Base-by-base conservation (phyloP, 2,888 invertebrate genomes). In the Gymnosoma rotundatum region DNA sequence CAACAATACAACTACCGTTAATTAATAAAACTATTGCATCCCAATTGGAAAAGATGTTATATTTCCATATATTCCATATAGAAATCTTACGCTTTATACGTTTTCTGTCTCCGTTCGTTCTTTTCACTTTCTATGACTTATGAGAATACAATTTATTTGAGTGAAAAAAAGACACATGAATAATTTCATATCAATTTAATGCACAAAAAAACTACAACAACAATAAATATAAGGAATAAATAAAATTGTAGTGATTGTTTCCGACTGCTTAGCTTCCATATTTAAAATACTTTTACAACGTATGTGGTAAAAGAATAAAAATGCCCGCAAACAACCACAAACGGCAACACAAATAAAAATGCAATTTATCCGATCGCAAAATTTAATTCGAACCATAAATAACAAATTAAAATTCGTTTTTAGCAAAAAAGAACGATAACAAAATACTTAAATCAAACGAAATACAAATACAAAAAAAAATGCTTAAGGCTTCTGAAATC, bases 311-410 rank as follows among this genome's bases (percentile, higher is more conserved):
- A 32, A 5, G 5, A 32, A 32, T 4, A 8, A 32, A 32, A 32
- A 54, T 69, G 52, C 16, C 69, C 42, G 21, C 50, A 1, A 58
- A 52, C n/a, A 38, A 25, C 50, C 38, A 48, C 58, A 58, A 42
- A 7, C 3, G 42, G 54, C 54, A 74, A 70, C n/a, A 50, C 52
- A 69, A 58, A 58, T 56, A 81, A 69, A 75, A 70, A 70, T 50
- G 60, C 64, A 76, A 60, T 60, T 75, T 82, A 82, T 82, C 75
- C 50, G 70, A 76, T 82, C 64, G 73, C 70, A 70, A 52, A 58
- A 69, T 83, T 83, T 48, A 76, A 83, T 84, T 81, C 76, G 78
- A 80, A 84, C 74, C 81, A 78, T 81, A 84, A 81, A 81, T 84
- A 78, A 81, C 84, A 81, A 84, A 81, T 84, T 84, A 78, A 81